Evolutionary conservation across 1,140 invertebrate genomes (phyloP).

Genomic region (Planococcus citri): DNA sequence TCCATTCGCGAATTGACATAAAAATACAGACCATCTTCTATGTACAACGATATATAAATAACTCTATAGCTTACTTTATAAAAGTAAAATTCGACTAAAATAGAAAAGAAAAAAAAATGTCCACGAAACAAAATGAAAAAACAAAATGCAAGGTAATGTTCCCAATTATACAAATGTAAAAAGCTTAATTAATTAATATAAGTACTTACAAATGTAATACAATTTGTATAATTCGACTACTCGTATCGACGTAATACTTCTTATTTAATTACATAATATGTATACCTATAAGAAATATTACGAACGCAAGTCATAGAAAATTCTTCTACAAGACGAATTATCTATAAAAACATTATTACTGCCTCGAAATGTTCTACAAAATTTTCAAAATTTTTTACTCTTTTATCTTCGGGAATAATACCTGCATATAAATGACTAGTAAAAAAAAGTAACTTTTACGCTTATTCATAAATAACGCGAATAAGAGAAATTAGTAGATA

Average conservation of each 20-base stretch:
- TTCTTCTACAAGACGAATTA: too few relatives aligned
- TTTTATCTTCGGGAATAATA: neutral
- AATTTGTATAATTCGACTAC: neutral
- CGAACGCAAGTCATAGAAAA: too few relatives aligned
- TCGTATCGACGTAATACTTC: neutral
- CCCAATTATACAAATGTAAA: neutral
- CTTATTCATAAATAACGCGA: neutral
- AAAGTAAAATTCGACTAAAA: neutral
- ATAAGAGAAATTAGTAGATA: neutral
- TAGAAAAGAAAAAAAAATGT: neutral
- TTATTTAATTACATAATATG: too few relatives aligned
- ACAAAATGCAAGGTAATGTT: conserved; percentile 2
- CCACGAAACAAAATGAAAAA: too few relatives aligned
- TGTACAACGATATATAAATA: too few relatives aligned
- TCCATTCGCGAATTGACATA: too few relatives aligned
- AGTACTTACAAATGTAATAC: neutral
- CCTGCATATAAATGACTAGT: neutral
- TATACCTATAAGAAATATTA: too few relatives aligned
- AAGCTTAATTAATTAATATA: neutral
- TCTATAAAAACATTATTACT: too few relatives aligned
- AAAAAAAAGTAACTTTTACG: neutral
- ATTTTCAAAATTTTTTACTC: too few relatives aligned
- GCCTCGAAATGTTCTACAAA: too few relatives aligned
- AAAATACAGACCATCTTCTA: too few relatives aligned
- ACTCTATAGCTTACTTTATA: too few relatives aligned